These are phyloP conservation scores for Lamellibrachia satsuma DNA, from an alignment of 2,888 invertebrate species.

Conservation along the genomic window DNA sequence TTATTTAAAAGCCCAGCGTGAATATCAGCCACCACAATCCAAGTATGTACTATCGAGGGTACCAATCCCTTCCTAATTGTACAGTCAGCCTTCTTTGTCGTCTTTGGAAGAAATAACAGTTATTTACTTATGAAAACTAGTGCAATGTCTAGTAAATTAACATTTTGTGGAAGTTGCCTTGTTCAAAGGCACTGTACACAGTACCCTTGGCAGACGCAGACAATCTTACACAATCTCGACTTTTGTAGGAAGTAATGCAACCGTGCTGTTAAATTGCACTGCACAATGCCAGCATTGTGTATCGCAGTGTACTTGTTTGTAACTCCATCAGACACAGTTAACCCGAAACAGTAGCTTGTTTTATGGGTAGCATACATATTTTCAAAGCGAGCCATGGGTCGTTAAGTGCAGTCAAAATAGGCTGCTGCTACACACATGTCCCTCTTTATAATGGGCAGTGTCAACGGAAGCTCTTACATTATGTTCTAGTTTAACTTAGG, in stretches of 20 bases:
- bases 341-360: background rate
- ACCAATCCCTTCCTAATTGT: too few relatives aligned
- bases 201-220: too few relatives aligned
- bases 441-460: background rate
- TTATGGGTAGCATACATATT: background rate
- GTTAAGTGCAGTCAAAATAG: background rate
- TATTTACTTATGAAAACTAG: too few relatives aligned
- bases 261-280: background rate
- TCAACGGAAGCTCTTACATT: background rate
- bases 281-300: background rate
- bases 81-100: too few relatives aligned
- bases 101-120: too few relatives aligned
- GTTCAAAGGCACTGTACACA: too few relatives aligned
- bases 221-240: too few relatives aligned
- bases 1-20: too few relatives aligned
- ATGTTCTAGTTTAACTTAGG: background rate
- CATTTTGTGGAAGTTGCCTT: too few relatives aligned
- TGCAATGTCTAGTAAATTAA: too few relatives aligned
- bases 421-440: background rate
- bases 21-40: too few relatives aligned
- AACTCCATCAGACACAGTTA: background rate
- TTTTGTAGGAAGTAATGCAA: background rate
- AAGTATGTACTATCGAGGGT: too few relatives aligned
- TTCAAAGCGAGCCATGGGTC: background rate
- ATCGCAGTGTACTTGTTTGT: background rate